Base-by-base conservation (phyloP, 1,140 invertebrate species). In the Habropoda laboriosa region DNA sequence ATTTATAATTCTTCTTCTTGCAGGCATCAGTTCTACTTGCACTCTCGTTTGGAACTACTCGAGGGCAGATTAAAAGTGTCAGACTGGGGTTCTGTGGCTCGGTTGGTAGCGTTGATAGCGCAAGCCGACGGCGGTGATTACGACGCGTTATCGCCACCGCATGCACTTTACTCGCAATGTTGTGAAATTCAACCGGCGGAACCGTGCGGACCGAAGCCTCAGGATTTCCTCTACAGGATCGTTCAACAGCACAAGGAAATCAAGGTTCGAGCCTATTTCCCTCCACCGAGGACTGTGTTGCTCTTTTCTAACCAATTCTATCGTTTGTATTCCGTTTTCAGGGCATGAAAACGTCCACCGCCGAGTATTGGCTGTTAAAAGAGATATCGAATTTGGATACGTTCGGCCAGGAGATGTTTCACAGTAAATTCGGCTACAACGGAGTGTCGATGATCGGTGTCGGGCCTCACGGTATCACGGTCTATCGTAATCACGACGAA, bases 321-420 rank as follows among this genome's bases (percentile, higher is more conserved):
- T 3, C 18, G 1, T 18, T 18, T 4, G 30, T 21, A 27, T 53
- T 42, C 4, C 21, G 6, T 42, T 10, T n/a, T 45, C 80, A 94
- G 91, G 94, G 94, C 5, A 94, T 95, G 93, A 94, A 94, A 90
- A 63, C 92, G 61, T 90, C 92, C 30, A 90, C 94, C 10, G 97
- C 97, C 3, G 96, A 97, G 88, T 97, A 98, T 92, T 96, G 96
- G 94, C 91, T 98, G 12, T 91, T 98, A 0, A 96, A 97, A 87
- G 96, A 97, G 90, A 96, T 97, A 45, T 96, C 96, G 1, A 94
- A 95, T 71, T 92, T 97, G 76, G 95, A 96, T 80, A 95, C 95
- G 30, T 98, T 97, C 91, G 97, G 97, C 1, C 96, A 97, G 91
- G 97, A 98, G 90, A 92, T 96, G 79, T 98, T 97, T 91, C 95